Evolutionary conservation across 2,888 invertebrate species (phyloP), one percentile per base, ranked within the genome.

Genomic region (Caenorhabditis sp.): DNA sequence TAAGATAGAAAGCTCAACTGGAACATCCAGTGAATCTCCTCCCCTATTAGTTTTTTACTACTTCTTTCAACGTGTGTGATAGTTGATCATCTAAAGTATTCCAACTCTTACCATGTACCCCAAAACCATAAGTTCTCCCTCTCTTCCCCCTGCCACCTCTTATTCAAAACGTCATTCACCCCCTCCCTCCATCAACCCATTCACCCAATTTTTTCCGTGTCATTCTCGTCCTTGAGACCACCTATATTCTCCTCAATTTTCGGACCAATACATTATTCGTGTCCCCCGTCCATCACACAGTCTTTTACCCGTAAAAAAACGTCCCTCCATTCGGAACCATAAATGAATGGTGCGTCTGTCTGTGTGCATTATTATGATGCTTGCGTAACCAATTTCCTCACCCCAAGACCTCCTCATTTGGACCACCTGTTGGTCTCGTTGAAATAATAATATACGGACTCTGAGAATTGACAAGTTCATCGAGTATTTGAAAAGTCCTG

Each of bases 191-290:
- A 47, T 19, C 19, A 47, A 47, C 47, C 47, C 44, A 26, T 38
- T 51, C 49, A 51, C 47, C 66, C 35, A 66, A 66, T 66, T 51
- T 66, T 66, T 51, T 49, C 31, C 68, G 54, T 51, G 24, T 54
- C 22, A 35, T 35, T 66, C 66, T 66, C 54, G 68, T 68, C 68
- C 68, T 68, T 68, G 68, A 68, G n/a, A 68, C 68, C 68, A 28
- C 66, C 51, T 14, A 19, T 47, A 47, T 51, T 54, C 68, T 54
- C 49, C 68, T 68, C 54, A 51, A 54, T 68, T 68, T 68, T 68
- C 68, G 68, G 68, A 49, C 66, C 66, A 64, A 64, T 31, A 35
- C 68, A 28, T 51, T 31, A 35, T 31, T 24, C n/a, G n/a, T 47
- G 4, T 7, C 31, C 38, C 38, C 49, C 49, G 54, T 68, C 51